Conservation (phyloP, 2,113 vertebrate species). For the Oreochromis tanganicae region DNA sequence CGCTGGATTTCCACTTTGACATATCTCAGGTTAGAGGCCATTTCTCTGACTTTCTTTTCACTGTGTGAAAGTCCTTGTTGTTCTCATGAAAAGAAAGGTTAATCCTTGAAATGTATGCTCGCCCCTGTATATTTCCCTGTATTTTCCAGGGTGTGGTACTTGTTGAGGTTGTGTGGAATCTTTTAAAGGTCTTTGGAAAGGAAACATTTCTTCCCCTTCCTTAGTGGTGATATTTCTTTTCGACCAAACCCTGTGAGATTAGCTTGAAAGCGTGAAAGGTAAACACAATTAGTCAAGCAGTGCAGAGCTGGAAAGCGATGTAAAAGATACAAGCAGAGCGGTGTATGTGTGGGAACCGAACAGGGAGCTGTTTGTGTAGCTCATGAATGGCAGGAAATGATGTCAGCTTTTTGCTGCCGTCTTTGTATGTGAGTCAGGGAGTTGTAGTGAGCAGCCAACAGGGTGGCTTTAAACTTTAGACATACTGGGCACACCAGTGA, state of each 20-base stretch:
- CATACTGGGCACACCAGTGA: background rate
- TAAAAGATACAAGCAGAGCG: constrained; percentile 18
- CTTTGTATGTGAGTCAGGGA: constrained; percentile 48
- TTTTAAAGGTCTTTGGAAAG: constrained; percentile 26
- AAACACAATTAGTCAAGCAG: constrained; percentile 49
- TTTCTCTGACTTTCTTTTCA: background rate
- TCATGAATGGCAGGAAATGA: constrained; percentile 79
- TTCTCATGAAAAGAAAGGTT: background rate
- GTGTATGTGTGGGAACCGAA: constrained; percentile 67
- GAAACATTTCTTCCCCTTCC: constrained; percentile 52
- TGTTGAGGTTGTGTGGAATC: constrained; percentile 24
- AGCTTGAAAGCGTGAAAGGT: constrained; percentile 40
- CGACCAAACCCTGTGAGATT: constrained; percentile 35
- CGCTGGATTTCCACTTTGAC: constrained; percentile 91
- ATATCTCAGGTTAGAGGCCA: constrained; percentile 82
- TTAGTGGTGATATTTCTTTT: constrained; percentile 26
- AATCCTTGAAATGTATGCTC: background rate
- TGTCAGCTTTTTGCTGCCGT: constrained; percentile 61
- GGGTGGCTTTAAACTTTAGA: constrained; percentile 20
- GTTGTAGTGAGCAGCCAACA: constrained; percentile 1
- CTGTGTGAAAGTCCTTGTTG: background rate
- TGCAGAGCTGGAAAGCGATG: constrained; percentile 33
- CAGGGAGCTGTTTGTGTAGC: constrained; percentile 70
- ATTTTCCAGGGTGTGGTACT: constrained; percentile 58
- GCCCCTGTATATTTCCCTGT: constrained; percentile 1